Evolutionary conservation across 2,888 invertebrate species (phyloP), one percentile per base, ranked within the genome.

Genomic region (Rambutsinella grinnellia): DNA sequence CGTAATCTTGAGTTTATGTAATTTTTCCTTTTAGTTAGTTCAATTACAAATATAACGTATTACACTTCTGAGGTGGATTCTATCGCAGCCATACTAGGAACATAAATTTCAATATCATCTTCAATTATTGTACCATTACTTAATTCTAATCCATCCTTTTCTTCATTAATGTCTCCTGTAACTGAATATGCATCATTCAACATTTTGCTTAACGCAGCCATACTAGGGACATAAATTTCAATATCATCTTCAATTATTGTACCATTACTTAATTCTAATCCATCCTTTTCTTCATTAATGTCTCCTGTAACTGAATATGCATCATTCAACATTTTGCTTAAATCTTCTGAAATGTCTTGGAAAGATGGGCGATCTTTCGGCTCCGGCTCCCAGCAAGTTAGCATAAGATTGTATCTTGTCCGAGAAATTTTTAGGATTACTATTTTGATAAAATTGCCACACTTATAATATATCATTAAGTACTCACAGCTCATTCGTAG

Each of bases 361-460:
- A 77, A 77, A n/a, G 51, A 49, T 5, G 78, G 80, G 21, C 80
- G 44, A n/a, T 60, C 28, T 19, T 56, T 36, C 3, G 75, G 63
- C 0, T 63, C 46, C 0, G 75, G 70, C 19, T 68, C 24, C 80
- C 80, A 80, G 13, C 78, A 75, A 15, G 56, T 56, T 1, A 80
- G 56, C 78, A 80, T 77, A 28, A 80, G 36, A 2, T 62, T 24
- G 44, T 80, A 80, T 6, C 79, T 79, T 5, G 5, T n/a, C n/a
- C n/a, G 28, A 5, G 28, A 58, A 6, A 46, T 26, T n/a, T n/a
- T 17, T 24, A 66, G 10, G 21, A 28, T 5, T 8, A 36, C 13
- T 24, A 19, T 3, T 19, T 26, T 19, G 19, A 62, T 51, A 57
- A 68, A 17, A 24, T 26, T 23, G 13, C 36, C 36, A 36, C 36